Conservation (phyloP, 2,113 vertebrate species). For the Hemichromis elongatus region DNA sequence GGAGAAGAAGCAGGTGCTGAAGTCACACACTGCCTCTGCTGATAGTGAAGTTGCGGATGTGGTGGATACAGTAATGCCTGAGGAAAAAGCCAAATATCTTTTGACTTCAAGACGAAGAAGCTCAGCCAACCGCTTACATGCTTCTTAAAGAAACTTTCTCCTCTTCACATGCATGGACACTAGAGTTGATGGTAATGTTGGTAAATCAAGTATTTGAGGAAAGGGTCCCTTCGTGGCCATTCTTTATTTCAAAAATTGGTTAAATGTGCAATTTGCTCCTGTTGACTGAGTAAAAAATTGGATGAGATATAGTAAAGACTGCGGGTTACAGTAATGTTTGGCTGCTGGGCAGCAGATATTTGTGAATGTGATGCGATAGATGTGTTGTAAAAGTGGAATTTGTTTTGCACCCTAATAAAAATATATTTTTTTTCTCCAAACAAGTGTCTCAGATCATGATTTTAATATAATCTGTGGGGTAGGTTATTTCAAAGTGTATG, state of each 20-base stretch:
- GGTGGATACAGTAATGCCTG: background rate
- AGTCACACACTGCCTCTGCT: background rate
- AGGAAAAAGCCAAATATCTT: conserved; percentile 42
- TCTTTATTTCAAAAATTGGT: conserved; percentile 13
- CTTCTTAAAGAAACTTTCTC: conserved; percentile 44
- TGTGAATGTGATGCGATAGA: background rate
- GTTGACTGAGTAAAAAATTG: background rate
- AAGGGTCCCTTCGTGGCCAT: background rate
- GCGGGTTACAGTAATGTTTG: conserved; percentile 21
- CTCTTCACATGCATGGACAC: background rate
- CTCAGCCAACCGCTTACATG: conserved; percentile 49
- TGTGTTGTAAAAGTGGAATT: background rate
- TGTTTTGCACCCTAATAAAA: conserved; percentile 40
- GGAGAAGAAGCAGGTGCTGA: background rate
- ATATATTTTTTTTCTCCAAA: conserved; percentile 21
- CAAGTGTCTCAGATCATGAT: background rate
- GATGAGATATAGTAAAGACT: conserved; percentile 18
- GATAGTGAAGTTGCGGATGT: conserved; percentile 9
- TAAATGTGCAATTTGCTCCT: background rate
- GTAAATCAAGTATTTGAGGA: background rate
- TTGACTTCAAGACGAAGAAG: conserved; percentile 19
- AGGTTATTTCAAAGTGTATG: background rate
- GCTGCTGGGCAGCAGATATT: conserved; percentile 62
- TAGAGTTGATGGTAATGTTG: background rate
- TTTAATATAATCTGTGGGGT: background rate